Base-by-base conservation (phyloP, 2,888 invertebrate species). In the Conchocele bisecta region DNA sequence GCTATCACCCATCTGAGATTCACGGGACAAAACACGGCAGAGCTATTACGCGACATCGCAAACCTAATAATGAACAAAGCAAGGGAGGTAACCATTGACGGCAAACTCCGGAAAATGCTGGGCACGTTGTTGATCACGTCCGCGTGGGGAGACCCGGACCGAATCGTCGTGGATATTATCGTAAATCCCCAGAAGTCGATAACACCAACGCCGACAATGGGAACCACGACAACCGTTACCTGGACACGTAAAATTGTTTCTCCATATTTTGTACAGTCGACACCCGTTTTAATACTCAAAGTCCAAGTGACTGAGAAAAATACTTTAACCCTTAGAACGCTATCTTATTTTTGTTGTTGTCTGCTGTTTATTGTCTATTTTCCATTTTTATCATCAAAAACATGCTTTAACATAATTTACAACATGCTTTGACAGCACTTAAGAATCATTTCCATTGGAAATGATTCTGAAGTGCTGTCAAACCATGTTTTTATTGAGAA, bases 71-170 rank as follows among this genome's bases (percentile, higher is more conserved):
- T 78, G 70, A 72, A 81, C 13, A 66, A 70, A 13, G 79, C 82
- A 6, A 67, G 68, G 3, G 42, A 44, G 15, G 75, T 83, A 1
- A 56, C 51, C 20, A 74, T 76, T 2, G 66, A 79, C 26, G 75
- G 75, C 6, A 68, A 61, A 39, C 73, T 48, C 15, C 69, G 77
- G 1, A 74, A 81, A 35, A 83, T 83, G 53, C 63, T 83, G 20
- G 82, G 82, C 22, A 77, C 72, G n/a, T 70, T 83, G 41, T 61
- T 83, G 6, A 81, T 83, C 20, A 77, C 77, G 28, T 73, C 73
- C 22, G 70, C 70, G 2, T 50, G 53, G 17, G 77, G 77, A 9
- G 69, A 70, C 29, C 73, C 73, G 0, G 67, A 73, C 9, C 73
- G 73, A 9, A 46, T 50, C 2, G 73, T 77, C 24, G 64, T 77